These are phyloP conservation scores for Zingel zingel DNA, from an alignment of 2,113 vertebrate genomes.

Conservation along the genomic window DNA sequence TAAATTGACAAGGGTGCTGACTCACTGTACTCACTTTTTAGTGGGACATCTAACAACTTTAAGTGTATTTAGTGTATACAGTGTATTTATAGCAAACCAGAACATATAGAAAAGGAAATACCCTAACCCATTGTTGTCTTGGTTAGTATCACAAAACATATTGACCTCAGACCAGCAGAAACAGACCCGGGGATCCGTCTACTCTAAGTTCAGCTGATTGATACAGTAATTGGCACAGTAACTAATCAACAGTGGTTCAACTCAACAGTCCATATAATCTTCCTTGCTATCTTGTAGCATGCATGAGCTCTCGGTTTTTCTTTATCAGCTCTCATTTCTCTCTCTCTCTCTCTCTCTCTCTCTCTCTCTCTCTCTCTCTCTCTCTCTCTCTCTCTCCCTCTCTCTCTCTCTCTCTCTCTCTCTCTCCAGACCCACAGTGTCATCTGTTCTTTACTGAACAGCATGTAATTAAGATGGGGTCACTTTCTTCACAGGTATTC, in stretches of 20 bases:
- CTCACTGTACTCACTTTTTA: slow-evolving; percentile 29
- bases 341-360: background rate
- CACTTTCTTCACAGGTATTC: too few relatives aligned
- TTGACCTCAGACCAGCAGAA: slow-evolving; percentile 15
- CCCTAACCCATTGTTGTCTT: background rate
- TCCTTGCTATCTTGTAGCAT: slow-evolving; percentile 14
- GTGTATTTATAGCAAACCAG: slow-evolving; percentile 16
- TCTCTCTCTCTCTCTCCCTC: background rate
- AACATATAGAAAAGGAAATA: background rate
- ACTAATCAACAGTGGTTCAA: slow-evolving; percentile 25
- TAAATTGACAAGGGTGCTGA: slow-evolving; percentile 20
- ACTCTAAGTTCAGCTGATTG: slow-evolving; percentile 22
- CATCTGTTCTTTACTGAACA: too few relatives aligned
- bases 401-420: background rate
- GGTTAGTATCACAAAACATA: background rate
- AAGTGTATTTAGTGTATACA: too few relatives aligned
- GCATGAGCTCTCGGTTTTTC: background rate
- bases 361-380: background rate
- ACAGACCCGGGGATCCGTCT: background rate
- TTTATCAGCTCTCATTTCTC: background rate
- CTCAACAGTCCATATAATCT: slow-evolving; percentile 30
- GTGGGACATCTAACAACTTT: slow-evolving; percentile 34
- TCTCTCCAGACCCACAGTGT: too few relatives aligned
- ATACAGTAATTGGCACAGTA: slow-evolving; percentile 15
- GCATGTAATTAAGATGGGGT: too few relatives aligned